These are phyloP conservation scores for Athalia rosae DNA, from an alignment of 2,888 invertebrate species.

Conservation along the genomic window DNA sequence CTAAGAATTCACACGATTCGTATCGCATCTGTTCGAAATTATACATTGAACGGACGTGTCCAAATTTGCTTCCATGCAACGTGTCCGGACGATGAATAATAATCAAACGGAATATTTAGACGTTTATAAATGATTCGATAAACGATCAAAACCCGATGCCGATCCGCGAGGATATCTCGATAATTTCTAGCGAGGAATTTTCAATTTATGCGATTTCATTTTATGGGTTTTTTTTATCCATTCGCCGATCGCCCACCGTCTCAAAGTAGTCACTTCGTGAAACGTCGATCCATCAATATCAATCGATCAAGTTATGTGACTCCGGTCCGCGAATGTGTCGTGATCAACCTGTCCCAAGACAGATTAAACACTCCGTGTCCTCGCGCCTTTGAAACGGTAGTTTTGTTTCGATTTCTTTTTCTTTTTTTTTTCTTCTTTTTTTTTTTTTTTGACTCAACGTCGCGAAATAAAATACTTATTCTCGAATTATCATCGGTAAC, in stretches of 20 bases:
- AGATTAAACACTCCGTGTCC: slow-evolving; percentile 19
- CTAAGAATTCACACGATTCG: slow-evolving; percentile 8
- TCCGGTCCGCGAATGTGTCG: slow-evolving; percentile 27
- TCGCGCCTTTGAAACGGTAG: slow-evolving; percentile 14
- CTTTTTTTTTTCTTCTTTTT: background rate
- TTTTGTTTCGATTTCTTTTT: slow-evolving; percentile 12
- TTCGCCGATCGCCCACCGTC: too few species aligned
- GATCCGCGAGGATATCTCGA: too few species aligned
- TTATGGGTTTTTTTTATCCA: background rate
- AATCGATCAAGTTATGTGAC: slow-evolving; percentile 54
- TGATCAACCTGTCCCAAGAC: slow-evolving; percentile 31
- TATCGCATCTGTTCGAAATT: background rate
- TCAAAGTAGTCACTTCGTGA: too few species aligned
- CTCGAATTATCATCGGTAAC: too few species aligned
- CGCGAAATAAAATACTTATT: too few species aligned
- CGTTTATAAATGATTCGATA: too few species aligned
- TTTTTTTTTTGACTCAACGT: background rate
- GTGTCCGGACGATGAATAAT: background rate
- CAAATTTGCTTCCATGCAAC: background rate
- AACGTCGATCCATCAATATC: slow-evolving; percentile 55
- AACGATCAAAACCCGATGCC: too few species aligned
- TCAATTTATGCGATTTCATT: background rate
- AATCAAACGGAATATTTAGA: too few species aligned
- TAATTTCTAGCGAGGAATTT: too few species aligned
- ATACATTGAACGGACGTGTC: background rate